phyloP scores from a whole-genome alignment of 1,140 invertebrate genomes.

The Propsilocerus akamusi region DNA sequence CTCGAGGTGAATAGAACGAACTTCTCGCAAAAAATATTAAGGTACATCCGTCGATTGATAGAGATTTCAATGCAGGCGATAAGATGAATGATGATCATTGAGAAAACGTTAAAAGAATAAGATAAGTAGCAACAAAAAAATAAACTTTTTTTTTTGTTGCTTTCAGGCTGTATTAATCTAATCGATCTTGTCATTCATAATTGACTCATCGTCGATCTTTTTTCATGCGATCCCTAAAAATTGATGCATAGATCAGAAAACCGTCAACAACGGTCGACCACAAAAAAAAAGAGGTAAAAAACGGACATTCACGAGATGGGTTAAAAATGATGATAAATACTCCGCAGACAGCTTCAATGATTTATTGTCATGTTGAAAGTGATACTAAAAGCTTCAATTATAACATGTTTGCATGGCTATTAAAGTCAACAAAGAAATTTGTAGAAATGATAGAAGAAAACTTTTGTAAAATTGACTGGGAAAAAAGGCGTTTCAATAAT shows the following conservation, averaged over 20 bases:
- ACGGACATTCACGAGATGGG: too few relatives aligned
- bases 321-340: not conserved
- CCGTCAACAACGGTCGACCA: too few relatives aligned
- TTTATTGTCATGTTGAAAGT: not conserved
- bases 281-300: too few relatives aligned
- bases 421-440: too few relatives aligned
- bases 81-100: not conserved
- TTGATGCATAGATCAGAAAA: too few relatives aligned
- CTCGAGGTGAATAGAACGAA: not conserved
- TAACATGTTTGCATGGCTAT: too few relatives aligned
- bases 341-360: not conserved
- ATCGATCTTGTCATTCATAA: constrained; percentile 3
- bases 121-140: not conserved
- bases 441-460: too few relatives aligned
- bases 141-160: not conserved
- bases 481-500: too few relatives aligned
- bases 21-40: not conserved
- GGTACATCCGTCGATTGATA: not conserved
- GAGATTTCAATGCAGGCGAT: not conserved
- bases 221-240: not conserved
- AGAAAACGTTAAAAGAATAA: not conserved
- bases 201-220: not conserved
- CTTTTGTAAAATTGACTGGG: too few relatives aligned
- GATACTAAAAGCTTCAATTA: too few relatives aligned
- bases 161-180: not conserved